These are phyloP conservation scores for Callinectes sapidus DNA, from an alignment of 2,888 invertebrate species.

Conservation along the genomic window DNA sequence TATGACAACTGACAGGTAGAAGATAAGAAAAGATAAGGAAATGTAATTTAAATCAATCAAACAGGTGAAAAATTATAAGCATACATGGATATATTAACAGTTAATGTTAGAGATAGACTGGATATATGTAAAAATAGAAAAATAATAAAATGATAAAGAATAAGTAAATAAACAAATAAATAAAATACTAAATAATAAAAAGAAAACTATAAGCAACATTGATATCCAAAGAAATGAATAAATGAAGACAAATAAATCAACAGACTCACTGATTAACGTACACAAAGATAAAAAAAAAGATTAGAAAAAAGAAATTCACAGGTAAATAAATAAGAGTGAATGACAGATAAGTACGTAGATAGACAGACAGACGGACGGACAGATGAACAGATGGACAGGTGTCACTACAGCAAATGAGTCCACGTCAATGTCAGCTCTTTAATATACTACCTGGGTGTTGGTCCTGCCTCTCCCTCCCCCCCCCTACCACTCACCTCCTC, in stretches of 20 bases:
- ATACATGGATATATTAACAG: not conserved
- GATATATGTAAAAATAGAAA: too few species aligned
- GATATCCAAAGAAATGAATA: not conserved
- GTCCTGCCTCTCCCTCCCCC: not conserved
- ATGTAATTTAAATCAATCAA: not conserved
- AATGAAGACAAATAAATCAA: not conserved
- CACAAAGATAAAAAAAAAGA: not conserved
- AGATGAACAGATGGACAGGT: not conserved
- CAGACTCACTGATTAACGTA: not conserved
- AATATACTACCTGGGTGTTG: constrained; percentile 13
- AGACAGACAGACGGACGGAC: not conserved
- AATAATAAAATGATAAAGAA: too few species aligned
- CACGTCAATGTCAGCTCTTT: constrained; percentile 1
- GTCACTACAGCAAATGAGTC: constrained; percentile 23
- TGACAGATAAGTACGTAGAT: not conserved
- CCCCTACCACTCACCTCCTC: not conserved
- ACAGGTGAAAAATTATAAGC: not conserved
- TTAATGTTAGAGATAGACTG: not conserved
- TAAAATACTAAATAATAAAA: too few species aligned
- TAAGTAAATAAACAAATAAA: not conserved
- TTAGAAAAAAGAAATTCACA: not conserved
- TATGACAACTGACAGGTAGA: not conserved
- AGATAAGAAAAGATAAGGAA: not conserved
- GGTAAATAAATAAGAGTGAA: not conserved
- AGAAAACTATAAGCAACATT: not conserved